Evolutionary conservation across 1,140 invertebrate species (phyloP), one percentile per base, ranked within the genome.

Genomic region (Trigoniulus corallinus): DNA sequence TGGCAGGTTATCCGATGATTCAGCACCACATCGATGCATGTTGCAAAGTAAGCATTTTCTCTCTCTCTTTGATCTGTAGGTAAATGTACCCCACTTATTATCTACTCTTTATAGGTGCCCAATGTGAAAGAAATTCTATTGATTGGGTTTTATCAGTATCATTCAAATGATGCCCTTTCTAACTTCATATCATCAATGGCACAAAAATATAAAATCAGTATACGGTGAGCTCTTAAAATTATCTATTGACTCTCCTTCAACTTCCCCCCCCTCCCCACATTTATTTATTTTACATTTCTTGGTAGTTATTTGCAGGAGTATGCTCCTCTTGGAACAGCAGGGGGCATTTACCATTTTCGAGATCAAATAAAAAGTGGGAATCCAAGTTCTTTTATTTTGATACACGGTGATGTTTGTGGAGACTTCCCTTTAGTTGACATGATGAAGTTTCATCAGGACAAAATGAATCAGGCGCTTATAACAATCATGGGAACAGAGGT

Each of bases 11-110:
- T 23, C 88, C 89, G 1, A 72, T 93, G 56, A 89, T 98, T 55
- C 88, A 98, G 60, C 95, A 98, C 70, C 88, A 97, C 58, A 95
- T 99, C 51, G 89, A 96, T 70, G 88, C 93, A 54, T 96, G 89
- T 64, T 73, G 76, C 2, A 76, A 84, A 64, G 71, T 76, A 20
- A 42, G 46, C 24, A 48, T 27, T 44, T 50, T 18, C n/a, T n/a
- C 15, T n/a, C 18, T 7, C 47, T 50, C 18, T 54, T 49, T 1
- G 12, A 2, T 25, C 21, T 47, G 25, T 47, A 3, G 21, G n/a
- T 15, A 22, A n/a, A 23, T 50, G 2, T 50, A 18, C 12, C 21
- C 46, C n/a, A 45, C 12, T 3, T n/a, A 47, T 10, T 24, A 44
- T 40, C 7, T 10, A 20, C 44, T 48, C 15, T 25, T 23, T 54